Evolutionary conservation across 2,888 invertebrate species (phyloP), one percentile per base, ranked within the genome.

Genomic region (Eupithecia insigniata): DNA sequence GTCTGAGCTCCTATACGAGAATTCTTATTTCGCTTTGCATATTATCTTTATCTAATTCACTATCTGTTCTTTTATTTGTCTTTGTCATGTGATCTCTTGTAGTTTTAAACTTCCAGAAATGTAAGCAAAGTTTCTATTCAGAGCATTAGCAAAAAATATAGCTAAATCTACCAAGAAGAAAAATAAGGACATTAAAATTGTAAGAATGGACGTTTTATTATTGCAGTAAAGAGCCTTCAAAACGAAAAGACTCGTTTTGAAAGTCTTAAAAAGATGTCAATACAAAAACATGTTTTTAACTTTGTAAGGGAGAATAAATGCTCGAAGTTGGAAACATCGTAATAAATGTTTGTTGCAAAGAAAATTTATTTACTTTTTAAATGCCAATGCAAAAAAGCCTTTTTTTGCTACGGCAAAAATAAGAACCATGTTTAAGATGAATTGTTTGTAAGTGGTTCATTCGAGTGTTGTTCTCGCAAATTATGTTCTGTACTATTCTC

Each of bases 1-100:
- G 70, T 16, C 36, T 39, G 46, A 66, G 61, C 76, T 84, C 77
- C 80, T 83, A 79, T 86, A 83, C 78, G 72, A 73, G 67, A 76
- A 67, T 76, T 73, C 71, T 79, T 80, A 78, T 74, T 69, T 67
- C 51, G 10, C 58, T 75, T 71, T 72, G 66, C 70, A 72, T 75
- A 67, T 69, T 67, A 69, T 71, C 58, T 66, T 58, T 77, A 73
- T 72, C 72, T 67, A 74, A 72, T 67, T 69, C 62, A n/a, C 67
- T 43, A 55, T 66, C 66, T 69, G 39, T 64, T 67, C 39, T 69
- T 71, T 68, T 69, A 71, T 73, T 67, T 66, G 69, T 78, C 73
- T 80, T 67, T 77, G 74, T 76, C 51, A 26, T 64, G 74, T 51
- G 28, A 28, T 70, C 30, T 70, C 18, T 6, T 46, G 32, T 66